Base-by-base conservation (phyloP, 2,888 invertebrate species). In the Adineta ricciae region DNA sequence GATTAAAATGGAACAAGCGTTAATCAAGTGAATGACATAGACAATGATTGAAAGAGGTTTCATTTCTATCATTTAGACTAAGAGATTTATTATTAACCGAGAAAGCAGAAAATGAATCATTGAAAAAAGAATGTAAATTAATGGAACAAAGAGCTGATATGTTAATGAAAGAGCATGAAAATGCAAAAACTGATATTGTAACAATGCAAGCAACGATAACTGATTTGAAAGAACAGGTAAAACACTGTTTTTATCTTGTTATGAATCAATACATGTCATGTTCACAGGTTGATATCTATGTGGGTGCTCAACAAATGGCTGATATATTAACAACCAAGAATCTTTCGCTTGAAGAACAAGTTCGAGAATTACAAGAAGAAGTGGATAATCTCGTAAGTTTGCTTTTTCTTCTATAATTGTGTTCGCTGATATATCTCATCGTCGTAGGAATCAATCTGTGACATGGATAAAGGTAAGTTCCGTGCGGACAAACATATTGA, bases 271-370 rank as follows among this genome's bases (percentile, higher is more conserved):
- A 14, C 19, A 50, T 16, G 14, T 50, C 50, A 50, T 2, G 3
- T 50, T 3, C 27, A 1, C 91, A 95, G 93, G 95, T 98, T 85
- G 99, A 99, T 91, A 97, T 97, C 9, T 97, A 98, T 1, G 92
- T 99, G 83, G 99, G 99, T 0, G 96, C 98, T 9, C 98, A 98
- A 91, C 96, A 97, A 91, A 98, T 99, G 97, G 96, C 99, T 7
- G 97, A 97, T 89, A 94, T 94, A 88, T 92, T 99, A 86, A 96
- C 97, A 0, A 96, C 96, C 88, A 95, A 95, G 90, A 99, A 97
- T 91, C 93, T 99, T 92, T 94, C 94, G 32, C 91, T 98, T 86
- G 99, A 99, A 91, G 98, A 99, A 88, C 94, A 94, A 91, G 94
- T 95, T 84, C 93, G 93, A 84, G 93, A 95, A 88, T 91, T 98